Conservation (phyloP, 2,888 invertebrate genomes). For the Eristalis tenax region DNA sequence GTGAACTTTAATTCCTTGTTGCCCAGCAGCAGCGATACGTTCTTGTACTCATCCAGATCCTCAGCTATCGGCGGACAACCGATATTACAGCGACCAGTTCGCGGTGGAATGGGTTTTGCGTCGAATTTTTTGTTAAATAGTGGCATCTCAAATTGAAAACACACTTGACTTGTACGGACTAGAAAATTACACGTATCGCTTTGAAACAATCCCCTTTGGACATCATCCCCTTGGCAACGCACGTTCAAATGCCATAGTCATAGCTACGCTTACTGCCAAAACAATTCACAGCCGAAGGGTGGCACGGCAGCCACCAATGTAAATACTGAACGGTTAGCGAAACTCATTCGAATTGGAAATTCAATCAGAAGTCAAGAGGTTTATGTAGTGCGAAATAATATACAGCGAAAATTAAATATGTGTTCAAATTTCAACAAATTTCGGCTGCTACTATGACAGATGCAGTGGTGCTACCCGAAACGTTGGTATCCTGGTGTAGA, state of each 20-base stretch:
- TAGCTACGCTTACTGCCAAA: conserved; percentile 46
- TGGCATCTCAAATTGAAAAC: conserved; percentile 75
- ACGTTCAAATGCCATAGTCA: conserved; percentile 2
- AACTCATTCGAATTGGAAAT: background rate
- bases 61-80: conserved; percentile 77
- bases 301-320: background rate
- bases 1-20: conserved; percentile 79
- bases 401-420: conserved; percentile 27
- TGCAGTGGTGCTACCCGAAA: conserved; percentile 18
- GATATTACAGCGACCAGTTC: conserved; percentile 77
- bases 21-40: conserved; percentile 77
- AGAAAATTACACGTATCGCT: background rate
- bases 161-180: too few relatives aligned
- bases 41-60: conserved; percentile 79
- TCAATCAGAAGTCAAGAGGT: background rate
- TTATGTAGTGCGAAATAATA: background rate
- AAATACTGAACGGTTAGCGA: background rate
- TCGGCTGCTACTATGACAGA: conserved; percentile 56
- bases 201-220: conserved; percentile 3
- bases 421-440: background rate
- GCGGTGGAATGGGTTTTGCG: conserved; percentile 77
- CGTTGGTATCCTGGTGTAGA: conserved; percentile 28
- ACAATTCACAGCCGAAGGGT: conserved; percentile 7
- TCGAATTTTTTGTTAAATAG: conserved; percentile 80
- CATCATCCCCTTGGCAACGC: conserved; percentile 17